Conservation (phyloP, 2,888 invertebrate genomes). For the Caenorhabditis wallacei region DNA sequence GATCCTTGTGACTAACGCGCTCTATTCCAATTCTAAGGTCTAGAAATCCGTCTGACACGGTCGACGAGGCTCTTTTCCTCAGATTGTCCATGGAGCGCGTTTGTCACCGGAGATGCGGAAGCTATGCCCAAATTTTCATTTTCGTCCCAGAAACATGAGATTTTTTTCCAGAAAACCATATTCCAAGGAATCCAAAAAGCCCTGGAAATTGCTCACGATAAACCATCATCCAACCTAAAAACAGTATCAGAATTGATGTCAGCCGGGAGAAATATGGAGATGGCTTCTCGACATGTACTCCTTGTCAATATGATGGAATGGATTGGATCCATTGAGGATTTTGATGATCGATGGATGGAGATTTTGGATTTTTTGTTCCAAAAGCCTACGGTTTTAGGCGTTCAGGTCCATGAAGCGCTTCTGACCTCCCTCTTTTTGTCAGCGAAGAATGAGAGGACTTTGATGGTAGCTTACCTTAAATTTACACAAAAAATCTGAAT, state of each 20-base stretch:
- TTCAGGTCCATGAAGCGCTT: conserved; percentile 44
- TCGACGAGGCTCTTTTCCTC: too few species aligned
- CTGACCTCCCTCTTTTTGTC: conserved; percentile 26
- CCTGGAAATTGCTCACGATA: neutral
- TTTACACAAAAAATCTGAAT: neutral
- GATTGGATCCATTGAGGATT: neutral
- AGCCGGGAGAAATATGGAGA: conserved; percentile 27
- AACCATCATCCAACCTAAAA: neutral
- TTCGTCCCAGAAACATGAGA: too few species aligned
- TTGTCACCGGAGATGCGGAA: too few species aligned
- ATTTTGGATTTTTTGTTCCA: conserved; percentile 20
- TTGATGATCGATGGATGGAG: conserved; percentile 26
- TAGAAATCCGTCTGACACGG: too few species aligned
- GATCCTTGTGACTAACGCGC: too few species aligned
- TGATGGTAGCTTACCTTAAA: conserved; percentile 3
- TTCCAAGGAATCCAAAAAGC: conserved; percentile 34
- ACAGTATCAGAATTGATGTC: conserved; percentile 23
- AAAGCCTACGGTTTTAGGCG: conserved; percentile 16
- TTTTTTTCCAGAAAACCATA: conserved; percentile 4
- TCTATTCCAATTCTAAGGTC: too few species aligned
- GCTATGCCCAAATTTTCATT: too few species aligned
- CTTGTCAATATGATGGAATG: conserved; percentile 1
- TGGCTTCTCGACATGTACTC: neutral
- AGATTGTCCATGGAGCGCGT: too few species aligned
- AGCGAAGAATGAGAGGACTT: neutral